phyloP scores from a whole-genome alignment of 2,888 invertebrate genomes.

The Brenthis hecate region DNA sequence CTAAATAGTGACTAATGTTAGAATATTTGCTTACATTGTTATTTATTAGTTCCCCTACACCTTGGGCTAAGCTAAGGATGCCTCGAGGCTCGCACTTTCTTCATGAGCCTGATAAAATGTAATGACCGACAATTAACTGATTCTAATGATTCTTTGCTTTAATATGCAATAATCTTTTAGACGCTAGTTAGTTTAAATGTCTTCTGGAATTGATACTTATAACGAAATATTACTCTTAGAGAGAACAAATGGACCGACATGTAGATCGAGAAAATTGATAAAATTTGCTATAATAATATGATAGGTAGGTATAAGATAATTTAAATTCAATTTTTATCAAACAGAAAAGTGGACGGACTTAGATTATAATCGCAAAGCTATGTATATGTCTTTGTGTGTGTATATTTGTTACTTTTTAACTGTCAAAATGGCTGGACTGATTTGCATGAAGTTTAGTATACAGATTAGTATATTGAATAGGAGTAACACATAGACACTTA shows the following conservation, averaged over 20 bases:
- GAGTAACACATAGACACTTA: no score
- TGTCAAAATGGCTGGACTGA: no score
- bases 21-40: slow-evolving; percentile 28
- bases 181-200: slow-evolving; percentile 28
- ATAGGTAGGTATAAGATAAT: background rate
- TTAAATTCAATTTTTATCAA: background rate
- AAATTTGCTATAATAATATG: background rate
- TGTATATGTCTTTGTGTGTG: no score
- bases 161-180: slow-evolving; percentile 25
- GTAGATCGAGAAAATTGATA: no score
- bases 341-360: background rate
- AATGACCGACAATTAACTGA: slow-evolving; percentile 30
- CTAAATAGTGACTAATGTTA: slow-evolving; percentile 17
- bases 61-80: slow-evolving; percentile 26
- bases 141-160: slow-evolving; percentile 33
- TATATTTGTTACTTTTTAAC: no score
- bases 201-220: slow-evolving; percentile 24
- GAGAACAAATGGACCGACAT: background rate
- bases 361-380: no score
- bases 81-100: slow-evolving; percentile 23
- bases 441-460: no score
- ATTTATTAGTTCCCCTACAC: slow-evolving; percentile 17
- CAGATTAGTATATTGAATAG: no score
- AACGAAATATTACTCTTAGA: slow-evolving; percentile 15
- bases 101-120: slow-evolving; percentile 30